A percentile compares a stretch with the other conserved stretches of the same genome.
These are phyloP conservation scores for Eudasyphora cyanicolor DNA, from an alignment of 2,888 invertebrate genomes.

Conservation along the genomic window DNA sequence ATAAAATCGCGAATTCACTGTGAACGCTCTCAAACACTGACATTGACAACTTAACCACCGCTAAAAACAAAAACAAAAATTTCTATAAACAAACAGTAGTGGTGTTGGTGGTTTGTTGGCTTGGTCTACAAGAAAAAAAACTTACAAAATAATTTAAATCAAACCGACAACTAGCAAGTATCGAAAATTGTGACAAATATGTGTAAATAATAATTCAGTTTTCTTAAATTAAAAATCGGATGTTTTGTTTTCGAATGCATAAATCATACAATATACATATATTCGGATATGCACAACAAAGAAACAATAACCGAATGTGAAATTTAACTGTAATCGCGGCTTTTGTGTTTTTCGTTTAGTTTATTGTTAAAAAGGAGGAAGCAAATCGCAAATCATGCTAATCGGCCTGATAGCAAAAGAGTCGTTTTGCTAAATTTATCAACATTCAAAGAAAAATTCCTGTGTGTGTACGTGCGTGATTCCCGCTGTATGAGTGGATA, in stretches of 20 bases:
- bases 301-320: not conserved
- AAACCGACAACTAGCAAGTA: constrained; percentile 32
- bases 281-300: constrained; percentile 12
- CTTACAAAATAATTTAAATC: constrained; percentile 13
- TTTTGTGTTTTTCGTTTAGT: constrained; percentile 26
- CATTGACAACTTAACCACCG: no score
- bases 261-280: constrained; percentile 20
- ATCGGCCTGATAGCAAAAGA: not conserved
- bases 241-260: not conserved
- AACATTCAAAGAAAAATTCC: no score
- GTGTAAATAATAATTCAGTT: not conserved
- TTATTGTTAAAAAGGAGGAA: constrained; percentile 52
- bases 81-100: no score
- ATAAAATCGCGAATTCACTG: no score
- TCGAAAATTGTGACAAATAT: not conserved
- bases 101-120: no score
- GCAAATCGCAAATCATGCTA: constrained; percentile 5
- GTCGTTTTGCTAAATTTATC: not conserved
- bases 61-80: no score
- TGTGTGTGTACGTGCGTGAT: no score
- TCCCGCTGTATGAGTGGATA: no score
- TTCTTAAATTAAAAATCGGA: constrained; percentile 16
- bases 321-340: constrained; percentile 32
- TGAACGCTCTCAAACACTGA: no score
- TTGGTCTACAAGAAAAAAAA: not conserved